Conservation (phyloP, 2,797 vertebrate genomes). For the Oceanodroma leucorhoa region DNA sequence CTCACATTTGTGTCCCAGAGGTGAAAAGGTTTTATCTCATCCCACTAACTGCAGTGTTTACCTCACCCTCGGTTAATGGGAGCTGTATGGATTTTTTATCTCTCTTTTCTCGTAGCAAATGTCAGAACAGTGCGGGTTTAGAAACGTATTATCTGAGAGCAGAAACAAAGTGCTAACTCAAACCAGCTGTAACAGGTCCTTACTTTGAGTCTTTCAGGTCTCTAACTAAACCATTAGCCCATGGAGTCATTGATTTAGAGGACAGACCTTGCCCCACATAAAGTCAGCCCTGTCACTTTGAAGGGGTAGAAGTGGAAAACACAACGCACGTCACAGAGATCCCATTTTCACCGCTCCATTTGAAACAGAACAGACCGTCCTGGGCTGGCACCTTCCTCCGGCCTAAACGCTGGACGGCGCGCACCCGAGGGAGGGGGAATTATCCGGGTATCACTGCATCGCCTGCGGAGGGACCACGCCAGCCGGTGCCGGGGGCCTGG, state of each 20-base stretch:
- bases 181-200: background rate
- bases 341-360: background rate
- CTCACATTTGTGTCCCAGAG: slow-evolving; percentile 38
- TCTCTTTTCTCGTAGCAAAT: slow-evolving; percentile 9
- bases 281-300: background rate
- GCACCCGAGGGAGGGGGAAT: background rate
- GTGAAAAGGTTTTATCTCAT: slow-evolving; percentile 33
- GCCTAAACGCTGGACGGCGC: background rate
- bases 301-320: background rate
- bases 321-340: background rate
- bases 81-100: slow-evolving; percentile 31
- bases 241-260: background rate
- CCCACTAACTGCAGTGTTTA: background rate
- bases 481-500: accelerated
- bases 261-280: background rate
- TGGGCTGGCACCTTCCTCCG: background rate
- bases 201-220: background rate
- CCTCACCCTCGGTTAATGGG: background rate
- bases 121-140: slow-evolving; percentile 24
- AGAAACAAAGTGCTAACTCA: slow-evolving; percentile 28
- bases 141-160: slow-evolving; percentile 10
- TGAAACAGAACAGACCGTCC: background rate
- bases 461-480: accelerated
- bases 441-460: accelerated
- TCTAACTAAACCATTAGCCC: background rate